Evolutionary conservation across 2,888 invertebrate genomes (phyloP), one percentile per base, ranked within the genome.

Genomic region (Rhogogaster chlorosoma): DNA sequence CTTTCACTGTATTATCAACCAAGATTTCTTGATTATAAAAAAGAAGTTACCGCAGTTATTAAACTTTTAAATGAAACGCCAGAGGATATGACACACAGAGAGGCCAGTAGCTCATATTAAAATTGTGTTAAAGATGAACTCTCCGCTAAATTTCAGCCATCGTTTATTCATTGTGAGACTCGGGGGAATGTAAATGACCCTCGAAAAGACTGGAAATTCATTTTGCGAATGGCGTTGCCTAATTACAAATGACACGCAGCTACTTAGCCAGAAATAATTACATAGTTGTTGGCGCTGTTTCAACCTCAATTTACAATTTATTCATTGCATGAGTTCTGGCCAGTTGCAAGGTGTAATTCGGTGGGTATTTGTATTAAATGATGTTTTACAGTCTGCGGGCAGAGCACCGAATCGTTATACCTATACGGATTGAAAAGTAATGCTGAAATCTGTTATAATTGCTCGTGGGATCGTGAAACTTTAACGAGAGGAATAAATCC

Each of bases 181-280:
- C 22, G 1, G 15, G 26, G 38, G 61, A 80, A 80, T n/a, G 26
- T 42, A 57, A 78, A 53, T 53, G 26, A 36, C 32, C n/a, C 49
- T 45, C 45, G 15, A 42, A 45, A 36, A 26, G n/a, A 32, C 18
- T 18, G 36, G 32, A 9, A 70, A 70, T 70, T 73, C 22, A 38
- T 73, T 26, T 70, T 29, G 71, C 38, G 22, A 22, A 42, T 26
- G 71, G 42, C 38, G 22, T 73, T 73, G 18, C n/a, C 71, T 73
- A 18, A 73, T 77, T 53, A 49, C 29, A 18, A 32, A 53, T 29
- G 77, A 26, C 26, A n/a, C 53, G 45, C 77, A 29, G 77, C 32
- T 53, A 77, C 77, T 77, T 77, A 53, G 0, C 77, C 12, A 38
- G 38, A 53, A 77, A 49, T 77, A 77, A 77, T 77, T 77, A 77